Evolutionary conservation across 2,797 vertebrate species (phyloP), one percentile per base, ranked within the genome.

Genomic region (Galaxias olidus): DNA sequence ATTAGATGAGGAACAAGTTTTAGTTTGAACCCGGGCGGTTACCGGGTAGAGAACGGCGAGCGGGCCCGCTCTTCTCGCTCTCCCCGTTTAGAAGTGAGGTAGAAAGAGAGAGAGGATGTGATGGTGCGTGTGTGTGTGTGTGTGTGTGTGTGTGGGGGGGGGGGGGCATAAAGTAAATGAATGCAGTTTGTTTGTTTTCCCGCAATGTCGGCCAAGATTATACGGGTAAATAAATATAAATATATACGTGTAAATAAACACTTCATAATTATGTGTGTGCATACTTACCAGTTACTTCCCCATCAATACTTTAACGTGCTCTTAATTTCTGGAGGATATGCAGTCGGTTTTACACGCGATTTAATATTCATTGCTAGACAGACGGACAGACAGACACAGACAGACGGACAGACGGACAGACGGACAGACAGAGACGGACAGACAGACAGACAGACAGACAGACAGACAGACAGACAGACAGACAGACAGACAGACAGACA

Each of bases 1-100:
- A 84, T 77, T 30, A 6, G 30, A 30, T 6, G 6, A 77, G 74
- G 72, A 77, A 82, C 76, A 82, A 18, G 56, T 73, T 67, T 66
- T 73, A 66, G 62, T 74, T 53, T 71, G 76, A 75, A 70, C 67
- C 49, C 30, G 30, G 30, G 30, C 30, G 19, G 79, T 84, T 81
- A 68, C 80, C 78, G 61, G 63, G 75, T 55, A 42, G 30, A 30
- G 6, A 30, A 30, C 30, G 3, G 30, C 3, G 6, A 6, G 2
- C 6, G 30, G 30, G 30, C 30, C 30, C 30, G 30, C 30, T 30
- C 30, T 6, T 30, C 30, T 30, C 30, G 30, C 30, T 2, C 30
- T 2, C 30, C 30, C 30, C 30, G 3, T 2, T 30, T 30, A 30
- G 30, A 30, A 30, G 30, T 2, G 30, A 30, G 30, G 58, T 30